A percentile compares a stretch with the other conserved stretches of the same genome.
Conservation (phyloP, 1,140 invertebrate species). For the Neoseiulus cucumeris region DNA sequence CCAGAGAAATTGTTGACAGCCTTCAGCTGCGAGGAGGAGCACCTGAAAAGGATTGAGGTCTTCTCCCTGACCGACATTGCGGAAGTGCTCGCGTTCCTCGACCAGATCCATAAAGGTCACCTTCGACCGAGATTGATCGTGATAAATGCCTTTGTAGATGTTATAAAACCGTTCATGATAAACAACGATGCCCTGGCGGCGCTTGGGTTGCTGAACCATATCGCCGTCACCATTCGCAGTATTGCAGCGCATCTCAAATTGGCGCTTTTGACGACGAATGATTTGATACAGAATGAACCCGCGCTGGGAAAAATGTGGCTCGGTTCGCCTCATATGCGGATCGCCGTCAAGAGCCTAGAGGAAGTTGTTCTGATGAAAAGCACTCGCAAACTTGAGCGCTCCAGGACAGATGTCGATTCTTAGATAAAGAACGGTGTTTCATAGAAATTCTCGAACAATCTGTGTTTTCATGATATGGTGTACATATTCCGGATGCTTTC, state of each 20-base stretch:
- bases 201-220: not conserved
- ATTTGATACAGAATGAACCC: not conserved
- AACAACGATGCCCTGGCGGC: not conserved
- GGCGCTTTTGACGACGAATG: not conserved
- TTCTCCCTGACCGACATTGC: not conserved
- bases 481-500: no score
- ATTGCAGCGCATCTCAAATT: not conserved
- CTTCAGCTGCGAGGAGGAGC: not conserved
- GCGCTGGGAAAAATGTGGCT: not conserved
- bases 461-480: no score
- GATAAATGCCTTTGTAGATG: not conserved
- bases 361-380: no score
- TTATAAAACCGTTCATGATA: not conserved
- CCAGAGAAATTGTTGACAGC: not conserved
- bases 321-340: not conserved
- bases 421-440: no score
- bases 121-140: not conserved
- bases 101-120: not conserved
- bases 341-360: not conserved
- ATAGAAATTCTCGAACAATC: no score
- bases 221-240: not conserved
- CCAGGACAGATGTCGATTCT: no score
- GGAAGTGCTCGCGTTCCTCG: not conserved
- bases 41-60: not conserved
- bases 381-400: no score